phyloP scores from a whole-genome alignment of 2,888 invertebrate genomes.

The Seladonia tumulorum region DNA sequence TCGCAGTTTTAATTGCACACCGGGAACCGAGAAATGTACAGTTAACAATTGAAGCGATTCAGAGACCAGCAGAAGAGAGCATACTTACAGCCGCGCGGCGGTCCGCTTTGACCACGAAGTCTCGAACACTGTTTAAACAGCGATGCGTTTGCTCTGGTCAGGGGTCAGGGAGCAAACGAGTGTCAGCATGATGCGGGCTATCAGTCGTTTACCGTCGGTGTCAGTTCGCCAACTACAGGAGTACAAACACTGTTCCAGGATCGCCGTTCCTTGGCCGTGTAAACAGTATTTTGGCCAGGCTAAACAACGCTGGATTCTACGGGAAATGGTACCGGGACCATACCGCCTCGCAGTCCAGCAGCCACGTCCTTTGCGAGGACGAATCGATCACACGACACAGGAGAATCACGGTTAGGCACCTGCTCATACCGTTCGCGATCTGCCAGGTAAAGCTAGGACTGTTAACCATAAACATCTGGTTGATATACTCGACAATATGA shows the following conservation, averaged over 20 bases:
- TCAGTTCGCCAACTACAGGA: background rate
- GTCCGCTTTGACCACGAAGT: background rate
- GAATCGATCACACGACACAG: constrained; percentile 8
- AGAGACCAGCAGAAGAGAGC: background rate
- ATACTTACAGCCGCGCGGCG: background rate
- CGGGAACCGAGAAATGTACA: background rate
- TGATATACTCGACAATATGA: no score
- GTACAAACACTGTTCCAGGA: constrained; percentile 40
- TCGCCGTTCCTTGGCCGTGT: constrained; percentile 52
- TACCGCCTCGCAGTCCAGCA: background rate
- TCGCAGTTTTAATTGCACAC: no score
- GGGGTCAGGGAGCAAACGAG: background rate
- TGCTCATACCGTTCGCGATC: constrained; percentile 56
- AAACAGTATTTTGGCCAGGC: constrained; percentile 45
- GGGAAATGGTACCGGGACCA: constrained; percentile 45
- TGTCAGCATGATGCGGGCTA: background rate
- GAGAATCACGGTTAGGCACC: constrained; percentile 47
- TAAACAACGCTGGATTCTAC: constrained; percentile 60
- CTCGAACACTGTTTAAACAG: background rate
- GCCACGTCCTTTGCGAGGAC: background rate
- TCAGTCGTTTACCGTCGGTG: background rate
- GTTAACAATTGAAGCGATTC: background rate
- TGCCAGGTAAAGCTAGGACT: background rate
- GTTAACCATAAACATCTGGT: no score
- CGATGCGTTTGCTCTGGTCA: background rate